Evolutionary conservation across 1,140 invertebrate genomes (phyloP), one percentile per base, ranked within the genome.

Genomic region (Latrodectus geometricus): DNA sequence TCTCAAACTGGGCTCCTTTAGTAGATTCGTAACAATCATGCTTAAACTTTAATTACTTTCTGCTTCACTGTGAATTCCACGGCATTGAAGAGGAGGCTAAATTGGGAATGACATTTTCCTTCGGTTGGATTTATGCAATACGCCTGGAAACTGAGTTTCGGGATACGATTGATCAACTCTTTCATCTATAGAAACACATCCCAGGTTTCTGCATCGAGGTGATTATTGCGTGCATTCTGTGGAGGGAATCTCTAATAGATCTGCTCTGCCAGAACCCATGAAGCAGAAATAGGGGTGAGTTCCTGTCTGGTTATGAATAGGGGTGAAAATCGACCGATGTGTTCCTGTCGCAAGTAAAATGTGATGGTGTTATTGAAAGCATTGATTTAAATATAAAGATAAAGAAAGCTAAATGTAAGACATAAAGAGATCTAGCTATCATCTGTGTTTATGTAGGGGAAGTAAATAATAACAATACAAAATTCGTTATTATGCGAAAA

Each of bases 21-120:
- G 11, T 61, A 2, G 54, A 61, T 17, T 14, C 54, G 17, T 17
- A 17, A 61, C 17, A 61, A 61, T 61, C 54, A 61, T 61, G 35
- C 17, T 61, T 61, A 61, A 61, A 61, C 54, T 61, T 61, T 61
- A 61, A 61, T 61, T 61, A 61, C 54, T 61, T 61, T 61, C 54
- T 61, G 54, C 54, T 61, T 17, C 54, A 61, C 54, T 61, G 11
- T 8, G 54, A 61, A 14, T 61, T 61, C 35, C 35, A 35, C 35
- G 1, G 35, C 35, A 1, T 8, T 61, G 54, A 61, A 17, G 11
- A 14, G 54, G 54, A 8, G 54, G 11, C 54, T 17, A 61, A 61
- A 61, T 14, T 61, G 17, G 11, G 54, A 61, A 61, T 61, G 54
- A 61, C 54, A 61, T 61, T 61, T 61, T 61, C 54, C 11, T 14